A percentile compares a stretch with the other conserved stretches of the same genome.
These are phyloP conservation scores for Tetrapedia diversipes DNA, from an alignment of 2,888 invertebrate species.

Conservation along the genomic window DNA sequence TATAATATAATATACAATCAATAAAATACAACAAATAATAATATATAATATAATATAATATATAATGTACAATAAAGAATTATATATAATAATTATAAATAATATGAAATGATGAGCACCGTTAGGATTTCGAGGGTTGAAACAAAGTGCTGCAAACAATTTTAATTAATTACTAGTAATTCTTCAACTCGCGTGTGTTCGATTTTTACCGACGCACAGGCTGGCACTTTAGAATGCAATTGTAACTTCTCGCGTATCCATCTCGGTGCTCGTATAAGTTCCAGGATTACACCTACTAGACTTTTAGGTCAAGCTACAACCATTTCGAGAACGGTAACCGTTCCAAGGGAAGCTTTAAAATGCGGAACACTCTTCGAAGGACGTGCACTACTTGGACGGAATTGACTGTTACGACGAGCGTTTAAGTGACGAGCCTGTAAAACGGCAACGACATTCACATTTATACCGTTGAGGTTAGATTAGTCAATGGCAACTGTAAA, in stretches of 20 bases:
- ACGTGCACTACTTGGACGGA: slow-evolving; percentile 10
- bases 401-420: slow-evolving; percentile 28
- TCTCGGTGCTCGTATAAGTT: background rate
- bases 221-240: background rate
- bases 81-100: no score
- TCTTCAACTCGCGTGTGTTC: background rate
- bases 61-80: no score
- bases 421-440: slow-evolving; percentile 35
- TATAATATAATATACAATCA: no score
- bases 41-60: no score
- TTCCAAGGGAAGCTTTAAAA: slow-evolving; percentile 18
- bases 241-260: background rate
- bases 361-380: background rate
- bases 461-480: slow-evolving; percentile 1
- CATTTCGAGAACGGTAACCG: background rate
- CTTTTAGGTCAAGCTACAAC: background rate
- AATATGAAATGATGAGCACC: no score
- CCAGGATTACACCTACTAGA: background rate
- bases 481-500: slow-evolving; percentile 33
- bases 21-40: no score
- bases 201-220: background rate
- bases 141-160: background rate
- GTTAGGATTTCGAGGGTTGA: no score
- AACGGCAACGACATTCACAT: slow-evolving; percentile 26
- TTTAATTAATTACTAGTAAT: background rate